Base-by-base conservation (phyloP, 1,140 invertebrate genomes). In the Diorhabda sublineata region DNA sequence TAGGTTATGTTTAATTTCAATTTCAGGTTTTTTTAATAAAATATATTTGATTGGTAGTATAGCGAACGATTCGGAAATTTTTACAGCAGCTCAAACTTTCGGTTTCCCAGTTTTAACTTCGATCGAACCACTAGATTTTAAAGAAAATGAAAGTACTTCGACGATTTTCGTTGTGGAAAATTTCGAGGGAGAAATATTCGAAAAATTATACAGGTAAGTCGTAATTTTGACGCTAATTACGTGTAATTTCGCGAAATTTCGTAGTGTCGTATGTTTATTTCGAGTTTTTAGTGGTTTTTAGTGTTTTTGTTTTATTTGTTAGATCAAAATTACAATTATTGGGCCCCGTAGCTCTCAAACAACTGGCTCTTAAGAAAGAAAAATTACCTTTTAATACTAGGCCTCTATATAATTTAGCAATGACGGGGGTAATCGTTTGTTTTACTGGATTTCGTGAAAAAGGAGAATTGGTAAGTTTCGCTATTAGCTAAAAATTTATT, bases 391-490 rank as follows among this genome's bases (percentile, higher is more conserved):
- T 88, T 75, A 91, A 91, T 76, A 85, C 85, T 69, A 85, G 94
- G 64, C 95, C 95, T 67, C 85, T 96, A 75, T 97, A 92, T 82
- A 93, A 91, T 81, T 87, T 91, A 74, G 87, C 92, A 45, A 96
- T 97, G 93, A 85, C 87, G 73, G 91, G 92, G 62, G 87, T 91
- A 41, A 87, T 95, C 78, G 87, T 96, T 72, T 95, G 92, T 80
- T 95, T 97, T 83, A 95, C 93, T 58, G 94, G 94, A 64, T 95
- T 97, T 81, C 85, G 92, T 72, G 90, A 91, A 77, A 92, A 92
- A 79, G 91, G 93, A 82, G 91, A 95, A 85, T 83, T 95, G 85
- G 92, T 93, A 81, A 88, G 84, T 69, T 47, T 52, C 26, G n/a
- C 4, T 52, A 52, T 52, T 52, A 52, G 0, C 2, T 52, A 42